phyloP scores from a whole-genome alignment of 2,113 vertebrate genomes.

The Colius striatus region DNA sequence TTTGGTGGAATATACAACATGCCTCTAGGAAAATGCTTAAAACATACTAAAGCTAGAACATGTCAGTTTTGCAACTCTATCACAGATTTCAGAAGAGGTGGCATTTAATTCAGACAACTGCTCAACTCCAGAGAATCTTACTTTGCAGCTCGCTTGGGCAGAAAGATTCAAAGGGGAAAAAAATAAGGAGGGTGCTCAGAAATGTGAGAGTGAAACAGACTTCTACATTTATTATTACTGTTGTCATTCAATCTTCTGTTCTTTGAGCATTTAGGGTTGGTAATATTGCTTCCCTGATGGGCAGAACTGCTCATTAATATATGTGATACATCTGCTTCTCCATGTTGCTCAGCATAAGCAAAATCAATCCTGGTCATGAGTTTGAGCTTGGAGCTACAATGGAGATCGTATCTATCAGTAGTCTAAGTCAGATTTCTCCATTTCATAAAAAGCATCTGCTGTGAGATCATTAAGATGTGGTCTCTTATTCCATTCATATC shows the following conservation, averaged over 20 bases:
- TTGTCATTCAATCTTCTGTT: not conserved
- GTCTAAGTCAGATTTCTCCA: not conserved
- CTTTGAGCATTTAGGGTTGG: constrained; percentile 9
- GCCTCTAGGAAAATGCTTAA: not conserved
- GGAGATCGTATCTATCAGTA: not conserved
- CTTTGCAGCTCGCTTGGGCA: not conserved
- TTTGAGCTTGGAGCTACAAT: not conserved
- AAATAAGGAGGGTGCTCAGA: not conserved
- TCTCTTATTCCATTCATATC: not conserved
- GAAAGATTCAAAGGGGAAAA: not conserved
- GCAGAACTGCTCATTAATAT: constrained; percentile 37
- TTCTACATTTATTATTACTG: not conserved
- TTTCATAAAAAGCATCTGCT: constrained; percentile 22
- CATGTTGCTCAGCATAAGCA: not conserved
- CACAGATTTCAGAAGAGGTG: not conserved
- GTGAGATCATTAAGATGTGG: not conserved
- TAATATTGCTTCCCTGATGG: constrained; percentile 21
- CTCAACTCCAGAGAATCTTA: not conserved
- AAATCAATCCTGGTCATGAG: constrained; percentile 15
- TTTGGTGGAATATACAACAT: not conserved
- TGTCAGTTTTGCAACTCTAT: not conserved
- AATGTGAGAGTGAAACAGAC: not conserved
- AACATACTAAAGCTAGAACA: not conserved
- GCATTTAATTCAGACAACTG: not conserved
- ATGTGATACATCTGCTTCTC: constrained; percentile 20